Evolutionary conservation across 2,113 vertebrate species (phyloP).

Genomic region (Channa argus): DNA sequence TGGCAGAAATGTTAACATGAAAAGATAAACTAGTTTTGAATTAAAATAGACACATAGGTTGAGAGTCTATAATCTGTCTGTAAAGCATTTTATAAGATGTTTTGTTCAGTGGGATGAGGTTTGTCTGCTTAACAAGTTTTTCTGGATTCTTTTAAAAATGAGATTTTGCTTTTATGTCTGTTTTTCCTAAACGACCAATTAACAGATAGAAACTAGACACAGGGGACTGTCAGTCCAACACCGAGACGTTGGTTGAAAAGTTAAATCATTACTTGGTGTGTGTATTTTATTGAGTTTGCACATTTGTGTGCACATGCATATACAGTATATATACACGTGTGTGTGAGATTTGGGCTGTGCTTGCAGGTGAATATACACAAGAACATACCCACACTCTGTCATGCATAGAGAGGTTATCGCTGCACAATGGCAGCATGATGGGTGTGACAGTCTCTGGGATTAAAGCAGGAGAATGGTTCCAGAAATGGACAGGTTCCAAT

Average conservation of each 20-base stretch:
- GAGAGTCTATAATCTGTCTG: not conserved
- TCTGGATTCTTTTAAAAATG: slow-evolving; percentile 25
- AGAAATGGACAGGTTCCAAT: slow-evolving; percentile 73
- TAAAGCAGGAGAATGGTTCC: slow-evolving; percentile 66
- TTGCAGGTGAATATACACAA: slow-evolving; percentile 27
- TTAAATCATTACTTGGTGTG: not conserved
- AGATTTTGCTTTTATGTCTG: slow-evolving; percentile 20
- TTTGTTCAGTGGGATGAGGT: not conserved
- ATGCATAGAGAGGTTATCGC: slow-evolving; percentile 60
- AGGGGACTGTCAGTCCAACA: not conserved
- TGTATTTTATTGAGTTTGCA: not conserved
- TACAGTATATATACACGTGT: not conserved
- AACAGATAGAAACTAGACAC: no score
- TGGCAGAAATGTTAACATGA: slow-evolving; percentile 1
- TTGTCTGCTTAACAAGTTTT: slow-evolving; percentile 31
- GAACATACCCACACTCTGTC: slow-evolving; percentile 48
- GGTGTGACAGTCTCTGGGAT: slow-evolving; percentile 75
- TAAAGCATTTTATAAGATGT: slow-evolving; percentile 1
- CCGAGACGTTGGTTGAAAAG: not conserved
- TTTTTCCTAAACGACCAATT: not conserved
- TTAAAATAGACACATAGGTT: slow-evolving; percentile 10
- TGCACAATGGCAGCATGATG: slow-evolving; percentile 62
- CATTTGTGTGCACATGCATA: not conserved
- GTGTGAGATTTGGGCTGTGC: not conserved
- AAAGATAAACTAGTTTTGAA: not conserved